Evolutionary conservation across 2,888 invertebrate species (phyloP), one percentile per base, ranked within the genome.

Genomic region (Bedellia somnulentella): DNA sequence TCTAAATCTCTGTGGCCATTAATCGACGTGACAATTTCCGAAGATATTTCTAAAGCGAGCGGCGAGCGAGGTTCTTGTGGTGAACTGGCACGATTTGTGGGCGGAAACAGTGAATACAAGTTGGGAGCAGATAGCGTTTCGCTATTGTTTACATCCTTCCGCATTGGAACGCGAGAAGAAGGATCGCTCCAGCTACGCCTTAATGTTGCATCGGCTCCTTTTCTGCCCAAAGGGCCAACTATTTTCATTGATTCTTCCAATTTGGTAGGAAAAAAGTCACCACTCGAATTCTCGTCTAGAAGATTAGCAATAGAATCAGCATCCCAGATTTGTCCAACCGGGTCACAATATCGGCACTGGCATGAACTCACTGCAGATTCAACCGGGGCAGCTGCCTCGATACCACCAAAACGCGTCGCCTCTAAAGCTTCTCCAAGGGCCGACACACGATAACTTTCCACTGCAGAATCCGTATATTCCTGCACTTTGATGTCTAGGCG

Each of bases 1-100:
- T 88, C 87, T 52, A 88, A 66, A 60, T 87, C 88, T 36, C 87
- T 78, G 52, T 87, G 87, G 26, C 87, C 87, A 52, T 87, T 86
- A 42, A 82, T 80, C 25, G 87, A 87, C 15, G 87, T 87, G 40
- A 88, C 86, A 43, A 88, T 88, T 50, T 87, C 85, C 18, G 87
- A 86, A 17, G 86, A 86, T 34, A 87, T 86, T 57, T 86, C 85
- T 44, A 87, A 63, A 37, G 63, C 70, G 39, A 61, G 71, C 28
- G 66, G 63, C 45, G 57, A 73, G 41, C 57, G 66, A 33, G 64
- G 66, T 44, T 67, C 70, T 12, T 11, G 27, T 12, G 68, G 68
- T 28, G 68, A 70, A 43, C 53, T 67, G 30, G 57, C 51, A 42
- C 58, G 53, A 52, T 59, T 58, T 30, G 62, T 52, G 36, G 66